phyloP scores from a whole-genome alignment of 2,113 vertebrate genomes.

The Corapipo altera region DNA sequence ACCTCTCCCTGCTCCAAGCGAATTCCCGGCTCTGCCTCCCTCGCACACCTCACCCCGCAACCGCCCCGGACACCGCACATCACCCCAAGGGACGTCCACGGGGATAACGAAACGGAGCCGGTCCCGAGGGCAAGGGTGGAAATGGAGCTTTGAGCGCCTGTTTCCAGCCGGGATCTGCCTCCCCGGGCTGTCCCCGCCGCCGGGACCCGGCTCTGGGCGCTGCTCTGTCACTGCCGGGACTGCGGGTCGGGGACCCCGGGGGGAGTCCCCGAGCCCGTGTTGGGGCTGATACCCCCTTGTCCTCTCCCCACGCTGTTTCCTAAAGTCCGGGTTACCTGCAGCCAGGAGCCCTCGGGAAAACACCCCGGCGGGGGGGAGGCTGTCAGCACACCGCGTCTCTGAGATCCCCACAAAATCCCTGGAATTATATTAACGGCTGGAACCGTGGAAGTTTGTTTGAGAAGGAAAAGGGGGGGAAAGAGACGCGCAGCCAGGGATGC shows the following conservation, averaged over 20 bases:
- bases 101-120: not conserved
- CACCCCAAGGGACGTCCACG: rapidly evolving
- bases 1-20: not conserved
- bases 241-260: not conserved
- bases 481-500: not conserved
- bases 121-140: rapidly evolving
- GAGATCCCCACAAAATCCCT: not conserved
- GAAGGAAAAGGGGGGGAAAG: not conserved
- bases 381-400: rapidly evolving
- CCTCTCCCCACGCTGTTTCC: not conserved
- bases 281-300: not conserved
- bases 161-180: not conserved
- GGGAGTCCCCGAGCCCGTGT: rapidly evolving
- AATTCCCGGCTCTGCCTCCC: not conserved
- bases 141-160: rapidly evolving
- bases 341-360: not conserved
- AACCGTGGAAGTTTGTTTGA: not conserved
- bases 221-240: not conserved
- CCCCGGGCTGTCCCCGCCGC: not conserved
- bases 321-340: not conserved
- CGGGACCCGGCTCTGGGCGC: not conserved
- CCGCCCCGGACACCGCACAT: not conserved
- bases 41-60: not conserved
- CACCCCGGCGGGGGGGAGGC: too few relatives aligned
- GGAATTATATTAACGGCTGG: not conserved